Base-by-base conservation (phyloP, 2,888 invertebrate species). In the Smittia aterrima region DNA sequence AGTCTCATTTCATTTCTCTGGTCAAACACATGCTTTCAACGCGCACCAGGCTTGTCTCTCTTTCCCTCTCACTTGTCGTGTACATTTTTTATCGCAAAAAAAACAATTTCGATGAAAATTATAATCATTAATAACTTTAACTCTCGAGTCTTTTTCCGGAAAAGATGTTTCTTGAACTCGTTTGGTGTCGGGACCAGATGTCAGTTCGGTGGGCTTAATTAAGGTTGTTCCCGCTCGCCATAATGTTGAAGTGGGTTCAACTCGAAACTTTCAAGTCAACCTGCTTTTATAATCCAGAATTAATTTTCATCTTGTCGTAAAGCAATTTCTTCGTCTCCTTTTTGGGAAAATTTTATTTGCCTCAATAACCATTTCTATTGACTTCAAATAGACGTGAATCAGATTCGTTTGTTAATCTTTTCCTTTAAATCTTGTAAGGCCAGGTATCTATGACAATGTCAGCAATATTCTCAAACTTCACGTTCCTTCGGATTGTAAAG, bases 91-190 rank as follows among this genome's bases (percentile, higher is more conserved):
- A 32, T 47, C 47, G 47, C 47, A 47, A 47, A 47, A 38, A 7
- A 58, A 58, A 58, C 22, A 58, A 58, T 58, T 64, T 27, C 18
- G 64, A 64, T 64, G 64, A 64, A 64, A 64, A 64, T 64, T 64
- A 64, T 64, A 22, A 64, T 64, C 64, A 64, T 64, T 64, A 64
- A 64, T 64, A 64, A 25, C 22, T 64, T 64, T n/a, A 25, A 25
- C 64, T 24, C 20, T 27, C 20, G 64, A 27, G 4, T 27, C 27
- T 24, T 64, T 9, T 16, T 16, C 64, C 27, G 6, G 25, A 58
- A n/a, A 58, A 58, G 58, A 58, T 20, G 58, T 58, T 58, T 22
- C 58, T 58, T 22, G 22, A 58, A 58, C 58, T 7, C 7, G 20
- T 20, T 58, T 18, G 18, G 13, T 16, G 11, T 47, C 20, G 58